Percentiles rank a stretch among this genome's conserved stretches.
Evolutionary conservation across 2,797 vertebrate genomes (phyloP).

Genomic region (Caiman crocodilus): DNA sequence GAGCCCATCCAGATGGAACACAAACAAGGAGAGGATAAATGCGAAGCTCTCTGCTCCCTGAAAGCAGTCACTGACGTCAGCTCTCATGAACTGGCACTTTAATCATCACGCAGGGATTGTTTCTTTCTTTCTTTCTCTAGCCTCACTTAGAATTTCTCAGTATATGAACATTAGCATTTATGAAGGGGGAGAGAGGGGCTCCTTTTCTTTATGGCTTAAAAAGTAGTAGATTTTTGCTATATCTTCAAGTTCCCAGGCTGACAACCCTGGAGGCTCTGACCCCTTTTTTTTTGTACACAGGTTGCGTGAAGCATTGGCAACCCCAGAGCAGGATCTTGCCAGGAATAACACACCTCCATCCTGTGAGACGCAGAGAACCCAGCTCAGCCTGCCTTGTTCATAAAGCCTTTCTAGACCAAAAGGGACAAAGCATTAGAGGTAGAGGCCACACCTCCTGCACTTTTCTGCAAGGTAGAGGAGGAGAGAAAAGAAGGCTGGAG

Average conservation of each 20-base stretch:
- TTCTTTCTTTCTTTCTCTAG: slow-evolving; percentile 28
- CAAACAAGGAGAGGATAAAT: slow-evolving; percentile 75
- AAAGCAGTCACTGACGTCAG: slow-evolving; percentile 66
- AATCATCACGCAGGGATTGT: slow-evolving; percentile 54
- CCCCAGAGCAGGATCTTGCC: not conserved
- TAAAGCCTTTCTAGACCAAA: not conserved
- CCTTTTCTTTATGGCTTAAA: slow-evolving; percentile 29
- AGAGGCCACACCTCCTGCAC: not conserved
- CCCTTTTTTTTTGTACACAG: not conserved
- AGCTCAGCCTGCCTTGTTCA: not conserved
- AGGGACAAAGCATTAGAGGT: not conserved
- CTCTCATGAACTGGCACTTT: slow-evolving; percentile 63
- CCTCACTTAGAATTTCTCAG: slow-evolving; percentile 50
- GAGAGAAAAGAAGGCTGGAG: not conserved
- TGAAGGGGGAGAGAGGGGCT: slow-evolving; percentile 43
- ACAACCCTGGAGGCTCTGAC: not conserved
- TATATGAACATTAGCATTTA: slow-evolving; percentile 55
- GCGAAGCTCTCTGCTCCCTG: slow-evolving; percentile 59
- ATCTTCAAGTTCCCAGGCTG: not conserved
- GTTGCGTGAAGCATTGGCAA: slow-evolving; percentile 20
- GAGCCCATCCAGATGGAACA: slow-evolving; percentile 69
- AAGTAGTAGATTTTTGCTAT: slow-evolving; percentile 4
- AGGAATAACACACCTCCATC: not conserved
- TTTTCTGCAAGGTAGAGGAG: not conserved
- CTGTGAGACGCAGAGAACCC: not conserved